Evolutionary conservation across 2,888 invertebrate genomes (phyloP), one percentile per base, ranked within the genome.

Genomic region (Hemistola chrysoprasaria): DNA sequence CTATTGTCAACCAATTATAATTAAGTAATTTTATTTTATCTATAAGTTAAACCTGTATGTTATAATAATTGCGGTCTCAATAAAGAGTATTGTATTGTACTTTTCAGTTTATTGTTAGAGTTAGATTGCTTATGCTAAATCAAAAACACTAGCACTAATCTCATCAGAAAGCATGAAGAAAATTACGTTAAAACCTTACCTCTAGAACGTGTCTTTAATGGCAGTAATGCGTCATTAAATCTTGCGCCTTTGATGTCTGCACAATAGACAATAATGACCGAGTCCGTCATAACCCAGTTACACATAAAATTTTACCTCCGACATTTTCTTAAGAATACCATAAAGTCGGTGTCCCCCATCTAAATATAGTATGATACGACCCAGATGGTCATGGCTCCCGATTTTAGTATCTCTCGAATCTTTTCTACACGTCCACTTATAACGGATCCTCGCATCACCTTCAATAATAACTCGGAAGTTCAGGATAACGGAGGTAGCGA

Each of bases 331-430:
- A 75, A 79, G 71, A 73, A 61, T 54, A 59, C 59, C 74, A 77
- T 84, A 81, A 84, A 82, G 77, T 71, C 74, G 74, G 75, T 80
- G 82, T 68, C 69, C 65, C 72, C 64, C 68, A 59, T 71, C 81
- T 82, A 84, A 75, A 83, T 85, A 79, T 84, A 84, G 85, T 74
- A 74, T 83, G 82, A 84, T 82, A 86, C 70, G 71, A 68, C 71
- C 78, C 86, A 87, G 86, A 87, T 86, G 87, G 86, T 85, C 81
- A 84, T 65, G 79, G 75, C 65, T 68, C 74, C 78, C 78, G 78
- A 85, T 81, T 85, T 85, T 84, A 85, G 77, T 83, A 83, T 82
- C 80, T 78, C 76, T 79, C 67, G 72, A 78, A 78, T 78, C 75
- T 80, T 80, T 76, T 73, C 71, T 71, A 77, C 70, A 62, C 62